Conservation (phyloP, 2,888 invertebrate genomes). For the Apotomis capreana region DNA sequence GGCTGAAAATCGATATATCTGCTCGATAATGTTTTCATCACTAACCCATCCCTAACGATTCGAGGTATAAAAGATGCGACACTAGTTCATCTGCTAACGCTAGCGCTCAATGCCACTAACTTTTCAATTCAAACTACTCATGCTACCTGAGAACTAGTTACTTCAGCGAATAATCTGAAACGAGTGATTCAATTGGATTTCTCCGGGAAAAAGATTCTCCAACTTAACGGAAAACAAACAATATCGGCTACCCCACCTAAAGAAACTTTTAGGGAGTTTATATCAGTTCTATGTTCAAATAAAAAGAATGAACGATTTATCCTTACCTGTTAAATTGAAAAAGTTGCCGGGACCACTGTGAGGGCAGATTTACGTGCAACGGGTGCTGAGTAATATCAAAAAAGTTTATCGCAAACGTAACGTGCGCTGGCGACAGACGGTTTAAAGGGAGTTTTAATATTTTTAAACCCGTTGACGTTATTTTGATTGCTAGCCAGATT, state of each 20-base stretch:
- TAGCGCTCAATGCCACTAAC: constrained; percentile 28
- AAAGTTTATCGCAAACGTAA: constrained; percentile 76
- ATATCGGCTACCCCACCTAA: constrained; percentile 61
- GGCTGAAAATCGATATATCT: too few species aligned
- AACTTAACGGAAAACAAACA: constrained; percentile 71
- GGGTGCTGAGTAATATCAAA: constrained; percentile 80
- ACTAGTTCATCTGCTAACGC: constrained; percentile 48
- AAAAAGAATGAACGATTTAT: constrained; percentile 83
- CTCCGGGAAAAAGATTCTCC: constrained; percentile 63
- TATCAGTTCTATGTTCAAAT: constrained; percentile 81
- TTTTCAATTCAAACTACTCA: constrained; percentile 30
- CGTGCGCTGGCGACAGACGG: constrained; percentile 54
- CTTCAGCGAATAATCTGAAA: constrained; percentile 2
- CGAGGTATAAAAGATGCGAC: constrained; percentile 52
- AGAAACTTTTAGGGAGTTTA: constrained; percentile 73
- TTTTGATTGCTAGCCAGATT: constrained; percentile 38
- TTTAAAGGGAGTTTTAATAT: constrained; percentile 67
- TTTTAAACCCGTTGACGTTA: constrained; percentile 66
- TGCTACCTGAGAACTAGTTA: constrained; percentile 26
- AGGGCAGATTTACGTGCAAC: constrained; percentile 80
- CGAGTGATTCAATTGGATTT: constrained; percentile 15
- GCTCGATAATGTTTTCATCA: too few species aligned
- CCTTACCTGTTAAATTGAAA: constrained; percentile 84
- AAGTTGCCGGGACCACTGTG: constrained; percentile 79
- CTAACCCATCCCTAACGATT: too few species aligned